Evolutionary conservation across 2,113 vertebrate species (phyloP), one percentile per base, ranked within the genome.

Genomic region (Zosterops lateralis): DNA sequence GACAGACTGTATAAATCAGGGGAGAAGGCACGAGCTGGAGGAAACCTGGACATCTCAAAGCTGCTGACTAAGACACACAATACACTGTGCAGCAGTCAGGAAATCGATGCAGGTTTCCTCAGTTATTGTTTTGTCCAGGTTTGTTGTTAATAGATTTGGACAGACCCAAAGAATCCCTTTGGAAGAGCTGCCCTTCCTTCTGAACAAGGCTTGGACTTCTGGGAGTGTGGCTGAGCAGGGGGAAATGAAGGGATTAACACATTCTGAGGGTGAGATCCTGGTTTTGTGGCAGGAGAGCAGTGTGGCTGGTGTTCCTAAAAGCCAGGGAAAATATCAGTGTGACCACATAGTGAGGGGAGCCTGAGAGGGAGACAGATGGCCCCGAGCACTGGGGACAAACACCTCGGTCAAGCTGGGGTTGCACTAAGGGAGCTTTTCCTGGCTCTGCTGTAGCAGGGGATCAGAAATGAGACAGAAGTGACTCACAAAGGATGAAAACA

Each of bases 391-490:
- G 44, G 68, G 56, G 31, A 9, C 53, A 73, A 87, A 64, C 29
- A 32, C 64, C 29, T 4, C 0, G 6, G 51, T 45, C 72, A 36
- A 7, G 17, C 0, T 31, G 15, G n/a, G 28, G 31, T 10, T 56
- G 68, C 71, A 71, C 32, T 10, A 7, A 60, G 56, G 72, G 64
- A 81, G 83, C 57, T 54, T 61, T 53, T 70, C 64, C 64, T 8
- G 2, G 31, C 74, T 72, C 48, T 71, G 64, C 87, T 45, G 38
- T 5, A 65, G 68, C 51, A 50, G 36, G 51, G 83, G 76, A 47
- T 68, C 80, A 89, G 64, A 90, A 93, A 71, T 26, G 76, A 93
- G 89, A 40, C 61, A 81, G 42, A 91, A 62, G 18, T 14, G 14
- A 84, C 29, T 80, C 80, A 68, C 25, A 47, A 84, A 77, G 56